These are phyloP conservation scores for Temnothorax unifasciatus DNA, from an alignment of 2,888 invertebrate species.

Conservation along the genomic window DNA sequence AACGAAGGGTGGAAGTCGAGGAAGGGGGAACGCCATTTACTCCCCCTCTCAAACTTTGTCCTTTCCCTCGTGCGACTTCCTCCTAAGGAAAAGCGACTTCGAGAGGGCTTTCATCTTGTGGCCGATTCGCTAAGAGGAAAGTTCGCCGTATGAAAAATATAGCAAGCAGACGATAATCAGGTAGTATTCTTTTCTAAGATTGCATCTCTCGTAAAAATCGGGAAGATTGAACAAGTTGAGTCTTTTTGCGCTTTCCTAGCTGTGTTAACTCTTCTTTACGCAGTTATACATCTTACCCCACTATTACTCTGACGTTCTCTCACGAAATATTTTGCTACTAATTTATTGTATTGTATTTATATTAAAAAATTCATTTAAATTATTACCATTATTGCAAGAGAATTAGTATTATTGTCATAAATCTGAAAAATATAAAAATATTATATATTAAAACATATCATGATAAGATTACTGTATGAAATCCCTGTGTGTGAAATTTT, in stretches of 20 bases:
- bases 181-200: slow-evolving; percentile 35
- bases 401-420: background rate
- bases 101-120: slow-evolving; percentile 64
- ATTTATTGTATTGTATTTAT: background rate
- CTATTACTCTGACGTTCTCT: background rate
- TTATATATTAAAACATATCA: background rate
- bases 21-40: slow-evolving; percentile 72
- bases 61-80: slow-evolving; percentile 57
- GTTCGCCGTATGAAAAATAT: slow-evolving; percentile 64
- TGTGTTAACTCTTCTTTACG: background rate
- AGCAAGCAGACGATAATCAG: slow-evolving; percentile 49
- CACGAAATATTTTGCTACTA: background rate
- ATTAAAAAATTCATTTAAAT: background rate
- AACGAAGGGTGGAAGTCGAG: slow-evolving; percentile 67
- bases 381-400: background rate
- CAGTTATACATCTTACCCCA: background rate
- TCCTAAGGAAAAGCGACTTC: slow-evolving; percentile 60
- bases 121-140: slow-evolving; percentile 73
- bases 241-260: background rate
- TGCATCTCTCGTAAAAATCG: slow-evolving; percentile 30
- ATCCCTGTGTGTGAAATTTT: background rate
- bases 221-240: slow-evolving; percentile 23
- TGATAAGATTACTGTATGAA: background rate
- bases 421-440: slow-evolving; percentile 4
- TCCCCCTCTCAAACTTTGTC: slow-evolving; percentile 67